Conservation (phyloP, 2,113 vertebrate genomes). For the Macaca fascicularis region DNA sequence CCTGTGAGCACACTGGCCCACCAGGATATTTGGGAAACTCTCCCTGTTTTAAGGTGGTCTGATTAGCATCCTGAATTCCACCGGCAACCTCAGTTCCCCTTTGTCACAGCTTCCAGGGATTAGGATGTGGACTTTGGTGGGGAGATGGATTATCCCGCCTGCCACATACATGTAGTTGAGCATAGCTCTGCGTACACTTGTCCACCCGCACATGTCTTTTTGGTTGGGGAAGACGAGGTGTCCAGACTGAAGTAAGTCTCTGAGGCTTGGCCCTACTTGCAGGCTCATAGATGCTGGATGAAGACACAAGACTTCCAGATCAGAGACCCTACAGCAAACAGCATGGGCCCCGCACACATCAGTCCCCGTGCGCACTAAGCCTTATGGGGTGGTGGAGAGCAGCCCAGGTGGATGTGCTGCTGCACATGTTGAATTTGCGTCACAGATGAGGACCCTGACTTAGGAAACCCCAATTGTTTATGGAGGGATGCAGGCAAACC, state of each 20-base stretch:
- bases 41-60: neutral
- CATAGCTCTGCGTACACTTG: rapidly evolving
- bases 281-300: rapidly evolving
- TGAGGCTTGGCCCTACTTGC: neutral
- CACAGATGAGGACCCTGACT: neutral
- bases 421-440: neutral
- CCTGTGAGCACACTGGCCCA: too few relatives aligned
- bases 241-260: neutral
- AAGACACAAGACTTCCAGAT: rapidly evolving
- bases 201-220: too few relatives aligned
- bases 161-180: rapidly evolving
- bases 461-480: neutral
- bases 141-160: rapidly evolving
- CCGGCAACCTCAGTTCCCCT: rapidly evolving
- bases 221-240: rapidly evolving
- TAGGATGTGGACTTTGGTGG: neutral
- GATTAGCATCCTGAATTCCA: neutral
- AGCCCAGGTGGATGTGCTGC: neutral
- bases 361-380: rapidly evolving
- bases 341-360: rapidly evolving
- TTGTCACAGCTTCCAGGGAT: neutral
- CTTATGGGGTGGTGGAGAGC: rapidly evolving
- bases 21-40: rapidly evolving
- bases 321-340: neutral
- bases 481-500: neutral